Percentiles rank a stretch among this genome's conserved stretches.
Conservation (phyloP, 1,140 invertebrate species). For the Anoplolepis gracilipes region DNA sequence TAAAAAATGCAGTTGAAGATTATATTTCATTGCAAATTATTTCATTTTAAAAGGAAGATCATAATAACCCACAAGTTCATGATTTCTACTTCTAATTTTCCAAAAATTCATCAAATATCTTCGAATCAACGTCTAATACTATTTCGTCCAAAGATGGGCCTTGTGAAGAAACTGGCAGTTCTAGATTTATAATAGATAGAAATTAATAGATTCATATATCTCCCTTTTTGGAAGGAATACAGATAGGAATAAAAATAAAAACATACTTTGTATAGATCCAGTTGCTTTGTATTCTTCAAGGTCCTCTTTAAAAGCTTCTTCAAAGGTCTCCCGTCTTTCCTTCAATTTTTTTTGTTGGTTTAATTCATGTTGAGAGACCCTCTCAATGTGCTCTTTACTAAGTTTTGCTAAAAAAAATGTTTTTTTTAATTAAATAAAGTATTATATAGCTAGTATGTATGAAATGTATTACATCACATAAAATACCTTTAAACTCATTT, state of each 20-base stretch:
- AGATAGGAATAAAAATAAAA: conserved; percentile 50
- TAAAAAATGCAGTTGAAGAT: conserved; percentile 25
- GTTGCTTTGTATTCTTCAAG: conserved; percentile 88
- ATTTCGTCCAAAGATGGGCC: conserved; percentile 86
- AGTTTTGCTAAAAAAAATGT: conserved; percentile 85
- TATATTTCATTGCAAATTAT: background rate
- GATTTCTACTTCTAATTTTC: conserved; percentile 75
- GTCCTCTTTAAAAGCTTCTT: conserved; percentile 90
- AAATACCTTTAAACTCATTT: conserved; percentile 87
- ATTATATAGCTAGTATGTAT: background rate
- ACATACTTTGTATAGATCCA: conserved; percentile 88
- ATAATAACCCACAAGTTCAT: background rate
- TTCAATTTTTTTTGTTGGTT: conserved; percentile 86
- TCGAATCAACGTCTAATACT: conserved; percentile 85
- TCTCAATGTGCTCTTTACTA: conserved; percentile 87
- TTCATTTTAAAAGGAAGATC: background rate
- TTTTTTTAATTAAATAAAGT: conserved; percentile 53
- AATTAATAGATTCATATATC: conserved; percentile 46
- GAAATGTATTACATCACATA: conserved; percentile 81
- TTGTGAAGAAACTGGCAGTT: conserved; percentile 74
- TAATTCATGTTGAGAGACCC: conserved; percentile 86
- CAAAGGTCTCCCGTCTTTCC: conserved; percentile 89
- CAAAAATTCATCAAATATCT: conserved; percentile 87
- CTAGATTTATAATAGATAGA: conserved; percentile 69
- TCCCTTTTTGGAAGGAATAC: conserved; percentile 33